Base-by-base conservation (phyloP, 2,888 invertebrate species). In the Frankliniella fusca region DNA sequence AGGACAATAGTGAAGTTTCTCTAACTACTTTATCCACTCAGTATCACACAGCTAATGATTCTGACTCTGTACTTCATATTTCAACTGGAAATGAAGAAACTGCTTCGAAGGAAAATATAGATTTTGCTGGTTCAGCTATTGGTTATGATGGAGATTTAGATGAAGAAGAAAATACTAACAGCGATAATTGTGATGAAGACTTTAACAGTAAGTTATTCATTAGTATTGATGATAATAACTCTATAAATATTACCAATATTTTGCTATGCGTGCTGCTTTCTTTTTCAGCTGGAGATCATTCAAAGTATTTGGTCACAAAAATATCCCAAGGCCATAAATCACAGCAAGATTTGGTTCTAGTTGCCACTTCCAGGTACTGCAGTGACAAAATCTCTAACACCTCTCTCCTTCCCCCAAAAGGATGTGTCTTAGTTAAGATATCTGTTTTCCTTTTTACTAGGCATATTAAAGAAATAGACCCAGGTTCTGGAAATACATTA, bases 31-130 rank as follows among this genome's bases (percentile, higher is more conserved):
- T 8, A 23, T 76, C 70, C 12, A 23, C 27, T 8, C 70, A 76
- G 10, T 76, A 76, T 27, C 70, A 76, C 27, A 76, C 70, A 27
- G 70, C 70, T 76, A 76, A 76, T 76, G 70, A 76, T 27, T 76
- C 70, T 12, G 70, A 76, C 27, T 27, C 70, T 76, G 70, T 76
- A 27, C 27, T 76, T 12, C 27, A 76, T 27, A 27, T 76, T 10
- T 76, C 70, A 27, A 76, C 70, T 76, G 70, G 70, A 27, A 76
- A 23, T 76, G 70, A 76, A 27, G 70, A 76, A 23, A 76, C 70
- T 12, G 8, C 12, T 10, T 27, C 12, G 0, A 23, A 23, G 12
- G 70, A 76, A 27, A 27, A 11, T 76, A 12, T 8, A 11, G 23
- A n/a, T 23, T 8, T 11, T 76, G 2, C 12, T 10, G 12, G 11